Conservation (phyloP, 2,888 invertebrate species). For the Calameuta pallipes region DNA sequence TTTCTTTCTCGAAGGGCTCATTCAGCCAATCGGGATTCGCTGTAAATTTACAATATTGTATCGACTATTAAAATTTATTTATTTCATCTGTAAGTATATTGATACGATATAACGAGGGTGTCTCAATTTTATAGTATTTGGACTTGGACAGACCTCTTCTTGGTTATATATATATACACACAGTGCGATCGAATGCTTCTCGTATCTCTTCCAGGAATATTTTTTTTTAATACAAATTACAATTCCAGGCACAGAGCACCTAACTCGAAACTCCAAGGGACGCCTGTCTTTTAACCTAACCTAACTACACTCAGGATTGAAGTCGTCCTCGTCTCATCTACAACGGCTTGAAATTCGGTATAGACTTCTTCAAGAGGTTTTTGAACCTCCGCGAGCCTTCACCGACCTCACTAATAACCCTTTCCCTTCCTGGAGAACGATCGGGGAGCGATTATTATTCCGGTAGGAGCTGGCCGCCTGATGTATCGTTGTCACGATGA, state of each 20-base stretch:
- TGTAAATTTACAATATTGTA: not conserved
- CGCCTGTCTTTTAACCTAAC: not conserved
- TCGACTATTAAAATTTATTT: not conserved
- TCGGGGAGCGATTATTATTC: not conserved
- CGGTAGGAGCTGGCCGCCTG: not conserved
- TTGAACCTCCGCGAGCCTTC: slow-evolving; percentile 1
- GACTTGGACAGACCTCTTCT: not conserved
- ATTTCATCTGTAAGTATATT: not conserved
- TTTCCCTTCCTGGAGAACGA: not conserved
- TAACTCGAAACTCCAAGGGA: slow-evolving; percentile 37
- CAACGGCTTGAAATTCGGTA: not conserved
- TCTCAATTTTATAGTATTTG: not conserved
- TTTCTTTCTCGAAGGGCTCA: not conserved
- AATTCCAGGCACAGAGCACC: slow-evolving; percentile 37
- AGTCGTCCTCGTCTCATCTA: not conserved
- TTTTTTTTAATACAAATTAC: slow-evolving; percentile 29
- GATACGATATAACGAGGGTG: not conserved
- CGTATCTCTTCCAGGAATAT: slow-evolving; percentile 36
- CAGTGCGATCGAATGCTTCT: slow-evolving; percentile 28
- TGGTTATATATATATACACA: not conserved
- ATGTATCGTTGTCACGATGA: not conserved
- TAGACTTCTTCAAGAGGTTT: not conserved
- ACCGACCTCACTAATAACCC: not conserved
- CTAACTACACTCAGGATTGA: not conserved
- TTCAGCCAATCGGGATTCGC: not conserved